Conservation (phyloP, 2,797 vertebrate species). For the Rhinoraja longicauda region DNA sequence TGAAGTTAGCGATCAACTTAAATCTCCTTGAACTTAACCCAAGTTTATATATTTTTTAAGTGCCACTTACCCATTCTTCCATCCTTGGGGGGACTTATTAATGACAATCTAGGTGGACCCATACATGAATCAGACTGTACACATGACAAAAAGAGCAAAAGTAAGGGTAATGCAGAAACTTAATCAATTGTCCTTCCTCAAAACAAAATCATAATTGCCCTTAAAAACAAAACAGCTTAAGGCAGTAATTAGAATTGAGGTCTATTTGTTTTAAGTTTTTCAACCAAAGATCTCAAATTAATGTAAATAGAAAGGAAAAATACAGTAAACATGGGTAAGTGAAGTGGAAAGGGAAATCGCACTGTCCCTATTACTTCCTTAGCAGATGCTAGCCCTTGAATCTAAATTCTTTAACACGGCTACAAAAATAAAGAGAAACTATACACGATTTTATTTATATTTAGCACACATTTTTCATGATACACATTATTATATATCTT, state of each 20-base stretch:
- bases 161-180: not conserved
- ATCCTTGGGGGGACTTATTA: constrained; percentile 69
- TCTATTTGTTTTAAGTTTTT: not conserved
- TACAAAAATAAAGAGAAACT: not conserved
- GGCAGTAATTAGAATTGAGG: not conserved
- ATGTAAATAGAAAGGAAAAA: not conserved
- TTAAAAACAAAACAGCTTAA: not conserved
- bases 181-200: not conserved
- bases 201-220: not conserved
- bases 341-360: not conserved
- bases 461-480: not conserved
- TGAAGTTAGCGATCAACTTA: not conserved
- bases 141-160: constrained; percentile 40
- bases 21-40: not conserved
- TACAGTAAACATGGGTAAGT: not conserved
- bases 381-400: not conserved
- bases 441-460: not conserved
- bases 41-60: not conserved
- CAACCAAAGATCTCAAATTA: not conserved
- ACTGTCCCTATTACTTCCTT: not conserved
- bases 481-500: not conserved
- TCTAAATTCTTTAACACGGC: not conserved
- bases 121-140: constrained; percentile 56
- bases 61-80: constrained; percentile 69
- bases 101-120: constrained; percentile 62